These are phyloP conservation scores for Bettongia penicillata DNA, from an alignment of 2,113 vertebrate species.

Conservation along the genomic window DNA sequence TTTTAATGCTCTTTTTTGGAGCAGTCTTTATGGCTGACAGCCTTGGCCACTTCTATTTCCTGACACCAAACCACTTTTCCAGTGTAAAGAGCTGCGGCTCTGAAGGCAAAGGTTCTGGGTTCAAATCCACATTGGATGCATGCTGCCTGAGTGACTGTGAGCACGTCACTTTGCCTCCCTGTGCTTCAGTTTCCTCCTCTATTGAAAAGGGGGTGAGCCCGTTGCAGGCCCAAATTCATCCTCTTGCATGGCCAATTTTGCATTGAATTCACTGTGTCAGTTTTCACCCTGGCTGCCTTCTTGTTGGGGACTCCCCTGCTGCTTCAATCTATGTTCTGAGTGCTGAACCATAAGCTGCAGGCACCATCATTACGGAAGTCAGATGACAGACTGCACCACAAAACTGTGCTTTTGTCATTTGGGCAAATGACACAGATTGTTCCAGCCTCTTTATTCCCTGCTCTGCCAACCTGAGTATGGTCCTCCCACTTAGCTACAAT, in stretches of 20 bases:
- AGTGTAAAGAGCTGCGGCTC: background rate
- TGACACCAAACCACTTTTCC: background rate
- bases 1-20: too few species aligned
- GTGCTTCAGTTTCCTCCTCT: background rate
- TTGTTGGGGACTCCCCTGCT: background rate
- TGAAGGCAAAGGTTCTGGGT: background rate
- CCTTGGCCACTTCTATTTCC: background rate
- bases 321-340: background rate
- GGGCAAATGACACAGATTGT: background rate
- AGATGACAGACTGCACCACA: background rate
- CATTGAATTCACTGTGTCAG: background rate
- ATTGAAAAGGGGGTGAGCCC: background rate
- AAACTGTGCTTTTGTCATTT: background rate
- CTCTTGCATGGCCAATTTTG: background rate
- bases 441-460: background rate
- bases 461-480: too few species aligned
- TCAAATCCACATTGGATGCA: background rate
- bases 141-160: background rate
- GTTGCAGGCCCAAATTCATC: background rate
- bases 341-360: background rate
- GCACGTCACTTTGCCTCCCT: background rate
- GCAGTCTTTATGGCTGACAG: background rate
- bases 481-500: too few species aligned
- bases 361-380: background rate
- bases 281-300: background rate